phyloP scores from a whole-genome alignment of 2,797 vertebrate genomes.

The Eidolon dupreanum region DNA sequence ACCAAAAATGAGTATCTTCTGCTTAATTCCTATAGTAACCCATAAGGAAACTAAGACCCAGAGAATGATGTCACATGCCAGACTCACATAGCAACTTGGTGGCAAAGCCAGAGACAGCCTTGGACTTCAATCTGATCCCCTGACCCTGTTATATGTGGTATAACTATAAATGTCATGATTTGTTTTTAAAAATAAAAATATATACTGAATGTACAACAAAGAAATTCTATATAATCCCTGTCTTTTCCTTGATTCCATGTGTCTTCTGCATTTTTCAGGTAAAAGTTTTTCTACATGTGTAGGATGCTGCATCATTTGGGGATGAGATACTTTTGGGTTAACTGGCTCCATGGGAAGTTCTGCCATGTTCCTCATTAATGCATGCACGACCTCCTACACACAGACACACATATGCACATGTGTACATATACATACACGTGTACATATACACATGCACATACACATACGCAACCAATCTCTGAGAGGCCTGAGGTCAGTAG shows the following conservation, averaged over 20 bases:
- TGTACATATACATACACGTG: background rate
- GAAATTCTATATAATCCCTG: background rate
- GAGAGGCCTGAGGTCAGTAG: background rate
- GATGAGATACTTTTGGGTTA: background rate
- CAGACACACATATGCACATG: accelerated
- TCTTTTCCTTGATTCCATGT: background rate
- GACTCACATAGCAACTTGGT: background rate
- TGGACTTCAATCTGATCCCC: background rate
- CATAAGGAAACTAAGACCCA: background rate
- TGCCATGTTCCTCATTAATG: background rate
- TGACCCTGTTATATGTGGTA: background rate
- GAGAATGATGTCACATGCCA: background rate
- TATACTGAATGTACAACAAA: background rate
- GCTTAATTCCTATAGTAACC: background rate
- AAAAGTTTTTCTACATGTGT: background rate
- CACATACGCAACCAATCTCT: background rate
- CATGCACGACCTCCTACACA: accelerated
- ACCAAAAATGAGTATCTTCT: background rate
- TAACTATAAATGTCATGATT: background rate
- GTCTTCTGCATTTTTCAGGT: background rate
- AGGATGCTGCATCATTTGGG: background rate
- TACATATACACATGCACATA: background rate
- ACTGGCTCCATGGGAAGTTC: background rate
- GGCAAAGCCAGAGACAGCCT: background rate
- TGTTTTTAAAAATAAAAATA: background rate